phyloP scores from a whole-genome alignment of 2,113 vertebrate genomes.

The Platichthys stellatus region DNA sequence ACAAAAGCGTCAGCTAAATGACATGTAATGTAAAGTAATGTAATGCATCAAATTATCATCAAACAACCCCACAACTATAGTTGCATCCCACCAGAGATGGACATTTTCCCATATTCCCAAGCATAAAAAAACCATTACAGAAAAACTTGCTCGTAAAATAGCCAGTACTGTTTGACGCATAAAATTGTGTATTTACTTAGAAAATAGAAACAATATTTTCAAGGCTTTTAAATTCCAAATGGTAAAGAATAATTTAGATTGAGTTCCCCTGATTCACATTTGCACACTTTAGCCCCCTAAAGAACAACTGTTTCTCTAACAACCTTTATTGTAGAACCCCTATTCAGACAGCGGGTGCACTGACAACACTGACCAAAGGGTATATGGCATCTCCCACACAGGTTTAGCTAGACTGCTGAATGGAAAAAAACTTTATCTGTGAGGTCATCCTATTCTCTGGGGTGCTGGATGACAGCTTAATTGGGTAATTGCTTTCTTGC shows the following conservation, averaged over 20 bases:
- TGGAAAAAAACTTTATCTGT: conserved; percentile 72
- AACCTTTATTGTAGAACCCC: conserved; percentile 14
- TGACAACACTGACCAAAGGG: conserved; percentile 45
- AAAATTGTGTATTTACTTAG: too few species aligned
- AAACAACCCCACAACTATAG: too few species aligned
- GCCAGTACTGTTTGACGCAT: too few species aligned
- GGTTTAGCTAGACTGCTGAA: conserved; percentile 58
- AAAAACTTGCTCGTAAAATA: too few species aligned
- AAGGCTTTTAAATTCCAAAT: not conserved
- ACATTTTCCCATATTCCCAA: too few species aligned
- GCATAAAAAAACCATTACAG: too few species aligned
- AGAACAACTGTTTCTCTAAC: conserved; percentile 34
- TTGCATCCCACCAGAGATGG: too few species aligned
- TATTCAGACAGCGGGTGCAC: conserved; percentile 63
- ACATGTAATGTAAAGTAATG: too few species aligned
- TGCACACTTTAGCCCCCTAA: not conserved
- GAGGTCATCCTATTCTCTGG: conserved; percentile 64
- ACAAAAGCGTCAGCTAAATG: too few species aligned
- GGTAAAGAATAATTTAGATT: not conserved
- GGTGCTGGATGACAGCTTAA: conserved; percentile 82
- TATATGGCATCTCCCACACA: conserved; percentile 49
- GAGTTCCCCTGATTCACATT: not conserved
- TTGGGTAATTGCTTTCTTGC: conserved; percentile 82
- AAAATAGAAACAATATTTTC: too few species aligned
- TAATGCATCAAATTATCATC: too few species aligned